These are phyloP conservation scores for Heptranchias perlo DNA, from an alignment of 2,113 vertebrate species.

Conservation along the genomic window DNA sequence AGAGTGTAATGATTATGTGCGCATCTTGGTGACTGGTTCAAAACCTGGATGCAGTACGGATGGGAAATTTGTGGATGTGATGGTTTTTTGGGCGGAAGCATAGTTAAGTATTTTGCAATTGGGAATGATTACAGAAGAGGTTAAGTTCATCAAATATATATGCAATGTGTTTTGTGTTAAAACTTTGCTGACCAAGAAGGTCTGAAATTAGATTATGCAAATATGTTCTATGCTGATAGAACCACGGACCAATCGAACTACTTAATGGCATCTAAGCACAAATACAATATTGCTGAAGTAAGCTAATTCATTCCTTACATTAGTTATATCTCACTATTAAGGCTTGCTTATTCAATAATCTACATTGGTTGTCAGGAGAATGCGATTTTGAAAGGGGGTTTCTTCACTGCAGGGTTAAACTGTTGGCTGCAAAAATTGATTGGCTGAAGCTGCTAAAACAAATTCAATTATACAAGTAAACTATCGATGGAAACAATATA, in stretches of 20 bases:
- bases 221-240: neutral
- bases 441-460: neutral
- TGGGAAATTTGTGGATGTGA: neutral
- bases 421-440: neutral
- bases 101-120: neutral
- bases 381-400: no score
- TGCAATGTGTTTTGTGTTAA: neutral
- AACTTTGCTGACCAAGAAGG: neutral
- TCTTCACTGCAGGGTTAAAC: neutral
- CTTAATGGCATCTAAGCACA: neutral
- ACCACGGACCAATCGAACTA: neutral
- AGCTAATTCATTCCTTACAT: neutral
- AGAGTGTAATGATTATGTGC: neutral
- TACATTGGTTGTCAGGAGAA: neutral
- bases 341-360: neutral
- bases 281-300: neutral
- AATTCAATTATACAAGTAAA: neutral
- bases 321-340: neutral
- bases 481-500: neutral
- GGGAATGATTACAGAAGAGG: neutral
- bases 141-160: neutral
- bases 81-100: neutral
- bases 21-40: neutral
- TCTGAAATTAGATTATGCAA: neutral
- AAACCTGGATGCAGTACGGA: neutral